phyloP scores from a whole-genome alignment of 2,797 vertebrate genomes.

The Coilia nasus region DNA sequence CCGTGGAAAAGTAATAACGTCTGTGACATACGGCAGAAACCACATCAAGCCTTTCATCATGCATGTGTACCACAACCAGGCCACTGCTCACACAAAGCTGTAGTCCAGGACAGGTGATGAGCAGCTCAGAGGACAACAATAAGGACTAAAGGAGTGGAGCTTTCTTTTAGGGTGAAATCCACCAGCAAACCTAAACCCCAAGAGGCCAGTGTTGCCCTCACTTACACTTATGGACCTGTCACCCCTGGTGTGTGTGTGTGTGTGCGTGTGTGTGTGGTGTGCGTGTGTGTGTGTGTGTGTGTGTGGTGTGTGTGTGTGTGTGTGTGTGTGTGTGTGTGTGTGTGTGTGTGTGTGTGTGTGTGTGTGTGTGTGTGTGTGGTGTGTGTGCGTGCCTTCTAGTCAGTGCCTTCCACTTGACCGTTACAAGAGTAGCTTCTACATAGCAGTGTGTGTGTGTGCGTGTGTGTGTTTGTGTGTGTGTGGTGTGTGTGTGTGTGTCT shows the following conservation, averaged over 20 bases:
- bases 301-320: too few species aligned
- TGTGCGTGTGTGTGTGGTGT: too few species aligned
- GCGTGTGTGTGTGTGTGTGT: too few species aligned
- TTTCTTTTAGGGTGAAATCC: neutral
- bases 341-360: too few species aligned
- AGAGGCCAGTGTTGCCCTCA: neutral
- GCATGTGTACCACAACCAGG: neutral
- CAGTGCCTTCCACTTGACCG: too few species aligned
- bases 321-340: too few species aligned
- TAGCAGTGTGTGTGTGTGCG: too few species aligned
- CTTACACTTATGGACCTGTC: neutral
- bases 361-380: too few species aligned
- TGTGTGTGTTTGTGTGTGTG: too few species aligned
- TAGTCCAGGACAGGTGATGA: neutral
- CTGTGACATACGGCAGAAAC: neutral
- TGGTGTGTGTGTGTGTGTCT: neutral
- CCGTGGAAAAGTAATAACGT: neutral
- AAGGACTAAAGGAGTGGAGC: neutral
- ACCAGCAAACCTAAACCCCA: neutral
- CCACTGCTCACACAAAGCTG: neutral
- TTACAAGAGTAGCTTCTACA: too few species aligned
- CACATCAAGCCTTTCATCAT: neutral
- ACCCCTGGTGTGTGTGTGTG: neutral
- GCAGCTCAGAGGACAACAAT: neutral
- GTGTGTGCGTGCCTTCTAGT: too few species aligned